Evolutionary conservation across 1,140 invertebrate genomes (phyloP), one percentile per base, ranked within the genome.

Genomic region (Microplitis demolitor): DNA sequence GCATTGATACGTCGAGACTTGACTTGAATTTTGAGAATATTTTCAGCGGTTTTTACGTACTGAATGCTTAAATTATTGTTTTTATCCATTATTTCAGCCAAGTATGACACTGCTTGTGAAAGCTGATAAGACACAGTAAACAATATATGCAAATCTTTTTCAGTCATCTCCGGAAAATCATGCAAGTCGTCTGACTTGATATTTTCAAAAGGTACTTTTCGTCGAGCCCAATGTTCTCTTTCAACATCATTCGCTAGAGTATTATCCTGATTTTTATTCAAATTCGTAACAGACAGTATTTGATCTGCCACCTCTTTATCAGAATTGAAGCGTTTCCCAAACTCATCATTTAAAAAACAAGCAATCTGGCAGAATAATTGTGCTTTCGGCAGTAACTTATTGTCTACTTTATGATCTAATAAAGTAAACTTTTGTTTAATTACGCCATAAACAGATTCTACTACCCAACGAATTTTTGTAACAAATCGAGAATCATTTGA

Each of bases 371-470:
- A 60, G 24, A 24, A 60, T 33, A 31, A 31, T 60, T 31, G 14
- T 4, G 4, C 33, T 63, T 74, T 74, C 0, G 73, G 76, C 3
- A 83, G 14, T 11, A 78, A 16, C 51, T 78, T 77, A 71, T 84
- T 84, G 70, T 79, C 72, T 0, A 83, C 9, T 73, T 73, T 72
- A 56, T 81, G 66, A 53, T 80, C 56, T 24, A 82, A 58, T 11
- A 81, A 69, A 6, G 63, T 50, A 73, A 74, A 80, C 63, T 80
- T 83, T 73, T 81, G 63, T 61, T 68, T 71, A 11, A 82, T 68
- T n/a, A 76, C 68, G 0, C 82, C 82, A 72, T 85, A 83, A 6
- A 81, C 78, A 11, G 81, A 75, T 80, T 87, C 83, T 11, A 87
- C 79, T 5, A 78, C 77, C 83, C 82, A 85, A 35, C 81, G 72